Base-by-base conservation (phyloP, 1,140 invertebrate genomes). In the Bombus fervidus region DNA sequence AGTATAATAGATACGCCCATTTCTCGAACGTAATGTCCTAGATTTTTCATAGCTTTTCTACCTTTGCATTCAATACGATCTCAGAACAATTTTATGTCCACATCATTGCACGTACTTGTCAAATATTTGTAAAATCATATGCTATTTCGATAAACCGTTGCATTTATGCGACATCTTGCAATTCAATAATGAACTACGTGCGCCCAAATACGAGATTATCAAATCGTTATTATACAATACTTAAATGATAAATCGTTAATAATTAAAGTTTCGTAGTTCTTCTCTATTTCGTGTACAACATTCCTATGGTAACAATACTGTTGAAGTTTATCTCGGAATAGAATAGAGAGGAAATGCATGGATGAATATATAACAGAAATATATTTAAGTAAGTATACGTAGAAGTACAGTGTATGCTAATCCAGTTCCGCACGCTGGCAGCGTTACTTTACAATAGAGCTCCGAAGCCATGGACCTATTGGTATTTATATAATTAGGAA, bases 161-260 rank as follows among this genome's bases (percentile, higher is more conserved):
- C 73, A 76, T 83, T 76, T 66, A 47, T 1, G 31, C 81, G 81
- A 64, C 81, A 82, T 76, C 72, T 82, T 47, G 25, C 18, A 31
- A 31, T 39, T 18, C 25, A 8, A 15, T 3, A 5, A 6, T 22
- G 72, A 64, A 83, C 72, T 83, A 83, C 28, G 5, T 66, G n/a
- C n/a, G 25, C 28, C 18, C 39, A 3, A n/a, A 1, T 2, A 28
- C 62, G 0, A 41, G 25, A 12, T 64, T 10, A 62, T 39, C 25
- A 39, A 37, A 75, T 53, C 43, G 6, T 25, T 76, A 59, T 37
- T 37, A 9, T 15, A 34, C 31, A 71, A 53, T 71, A 9, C 31
- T 3, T 15, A 28, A 69, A n/a, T 25, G 10, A 43, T 25, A 47
- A 68, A 28, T 34, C 3, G 8, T 3, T 34, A 28, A 13, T 28